A percentile compares a stretch with the other conserved stretches of the same genome.
Conservation (phyloP, 1,140 invertebrate species). For the Atopsyche davidsoni region DNA sequence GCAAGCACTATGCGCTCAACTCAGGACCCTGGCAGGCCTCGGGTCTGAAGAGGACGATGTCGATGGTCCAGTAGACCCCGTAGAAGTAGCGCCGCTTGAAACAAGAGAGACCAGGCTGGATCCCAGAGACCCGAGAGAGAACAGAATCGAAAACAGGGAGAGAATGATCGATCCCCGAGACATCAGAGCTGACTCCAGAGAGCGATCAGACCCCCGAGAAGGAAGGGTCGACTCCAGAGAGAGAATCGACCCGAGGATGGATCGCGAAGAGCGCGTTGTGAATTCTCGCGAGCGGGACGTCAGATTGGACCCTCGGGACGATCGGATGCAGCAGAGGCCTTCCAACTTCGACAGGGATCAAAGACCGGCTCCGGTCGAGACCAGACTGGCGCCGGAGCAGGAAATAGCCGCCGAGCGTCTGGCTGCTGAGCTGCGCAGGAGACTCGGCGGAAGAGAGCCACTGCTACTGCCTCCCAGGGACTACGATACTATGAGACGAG, state of each 20-base stretch:
- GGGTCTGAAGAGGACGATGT: constrained; percentile 70
- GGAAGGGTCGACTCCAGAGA: no score
- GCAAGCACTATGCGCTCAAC: constrained; percentile 70
- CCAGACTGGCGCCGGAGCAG: constrained; percentile 32
- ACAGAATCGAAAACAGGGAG: neutral
- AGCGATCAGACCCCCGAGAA: constrained; percentile 5
- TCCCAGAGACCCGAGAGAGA: neutral
- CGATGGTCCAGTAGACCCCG: neutral
- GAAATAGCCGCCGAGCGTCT: constrained; percentile 65
- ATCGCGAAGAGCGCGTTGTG: no score
- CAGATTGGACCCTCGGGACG: no score
- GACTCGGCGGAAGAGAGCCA: constrained; percentile 65
- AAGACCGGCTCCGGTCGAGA: no score
- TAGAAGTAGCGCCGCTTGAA: neutral
- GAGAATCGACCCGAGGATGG: constrained; percentile 10
- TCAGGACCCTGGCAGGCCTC: constrained; percentile 71
- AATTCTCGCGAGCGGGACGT: no score
- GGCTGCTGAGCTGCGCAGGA: constrained; percentile 83
- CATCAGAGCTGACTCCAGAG: constrained; percentile 4
- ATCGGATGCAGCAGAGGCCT: no score
- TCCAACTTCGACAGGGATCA: no score
- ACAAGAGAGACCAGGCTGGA: constrained; percentile 1
- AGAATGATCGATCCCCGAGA: neutral
- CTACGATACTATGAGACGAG: constrained; percentile 81
- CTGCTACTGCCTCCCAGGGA: constrained; percentile 85